Conservation (phyloP, 2,113 vertebrate species). For the Gracilinanus agilis region DNA sequence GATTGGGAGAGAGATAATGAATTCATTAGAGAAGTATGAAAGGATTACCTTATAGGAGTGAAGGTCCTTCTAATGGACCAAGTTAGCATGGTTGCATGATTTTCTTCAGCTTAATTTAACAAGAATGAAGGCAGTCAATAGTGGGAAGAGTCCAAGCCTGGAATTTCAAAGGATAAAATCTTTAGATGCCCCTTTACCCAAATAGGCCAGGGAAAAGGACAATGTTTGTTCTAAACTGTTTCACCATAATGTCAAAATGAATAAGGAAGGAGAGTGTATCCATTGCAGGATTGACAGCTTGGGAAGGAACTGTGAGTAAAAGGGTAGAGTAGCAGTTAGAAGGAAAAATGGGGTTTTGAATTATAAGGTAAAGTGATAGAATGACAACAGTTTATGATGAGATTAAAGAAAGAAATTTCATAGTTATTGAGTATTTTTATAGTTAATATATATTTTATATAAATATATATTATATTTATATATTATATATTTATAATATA, state of each 20-base stretch:
- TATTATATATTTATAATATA: no score
- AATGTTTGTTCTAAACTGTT: not conserved
- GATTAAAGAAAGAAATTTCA: not conserved
- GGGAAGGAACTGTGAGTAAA: not conserved
- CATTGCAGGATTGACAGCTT: not conserved
- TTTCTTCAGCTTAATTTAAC: not conserved
- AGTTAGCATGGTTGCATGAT: not conserved
- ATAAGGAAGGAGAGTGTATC: not conserved
- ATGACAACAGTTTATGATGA: not conserved
- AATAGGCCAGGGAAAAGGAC: not conserved
- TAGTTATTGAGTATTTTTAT: no score
- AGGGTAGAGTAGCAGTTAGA: not conserved
- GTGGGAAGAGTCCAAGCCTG: not conserved
- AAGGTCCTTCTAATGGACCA: not conserved
- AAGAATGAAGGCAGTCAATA: not conserved
- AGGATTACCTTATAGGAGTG: not conserved
- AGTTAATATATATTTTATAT: no score
- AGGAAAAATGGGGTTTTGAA: not conserved
- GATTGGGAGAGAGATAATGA: not conserved
- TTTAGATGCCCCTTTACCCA: not conserved
- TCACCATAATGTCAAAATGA: not conserved
- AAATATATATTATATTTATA: no score
- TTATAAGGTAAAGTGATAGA: not conserved
- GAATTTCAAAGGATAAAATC: not conserved
- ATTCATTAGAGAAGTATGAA: not conserved